Conservation (phyloP, 2,113 vertebrate species). For the Alaudala cheleensis region DNA sequence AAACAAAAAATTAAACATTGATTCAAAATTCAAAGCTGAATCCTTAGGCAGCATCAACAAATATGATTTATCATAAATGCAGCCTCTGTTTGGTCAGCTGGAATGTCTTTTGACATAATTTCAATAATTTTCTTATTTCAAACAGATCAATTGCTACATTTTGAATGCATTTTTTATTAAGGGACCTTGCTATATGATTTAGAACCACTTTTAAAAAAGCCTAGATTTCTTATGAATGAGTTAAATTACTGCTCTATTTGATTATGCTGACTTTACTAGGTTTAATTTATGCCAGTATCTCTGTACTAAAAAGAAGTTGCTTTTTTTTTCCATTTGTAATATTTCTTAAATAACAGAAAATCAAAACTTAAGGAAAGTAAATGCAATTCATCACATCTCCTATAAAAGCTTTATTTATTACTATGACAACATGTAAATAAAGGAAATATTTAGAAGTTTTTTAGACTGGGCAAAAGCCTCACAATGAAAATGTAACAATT, state of each 20-base stretch:
- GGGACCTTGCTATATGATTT: not conserved
- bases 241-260: not conserved
- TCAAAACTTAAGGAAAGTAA: not conserved
- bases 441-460: not conserved
- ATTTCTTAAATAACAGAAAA: not conserved
- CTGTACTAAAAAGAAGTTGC: accelerated
- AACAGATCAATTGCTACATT: not conserved
- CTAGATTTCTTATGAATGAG: not conserved
- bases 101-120: not conserved
- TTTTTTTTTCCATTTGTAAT: not conserved
- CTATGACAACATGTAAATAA: not conserved
- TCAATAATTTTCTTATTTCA: not conserved
- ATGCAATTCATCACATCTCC: not conserved
- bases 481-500: not conserved
- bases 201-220: not conserved
- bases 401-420: not conserved
- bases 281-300: not conserved
- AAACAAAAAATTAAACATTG: not conserved
- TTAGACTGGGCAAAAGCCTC: not conserved
- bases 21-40: not conserved
- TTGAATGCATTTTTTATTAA: not conserved
- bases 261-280: not conserved
- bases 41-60: not conserved
- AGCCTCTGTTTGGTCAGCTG: not conserved
- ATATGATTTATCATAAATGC: not conserved